Base-by-base conservation (phyloP, 1,140 invertebrate species). In the Cyclina sinensis region DNA sequence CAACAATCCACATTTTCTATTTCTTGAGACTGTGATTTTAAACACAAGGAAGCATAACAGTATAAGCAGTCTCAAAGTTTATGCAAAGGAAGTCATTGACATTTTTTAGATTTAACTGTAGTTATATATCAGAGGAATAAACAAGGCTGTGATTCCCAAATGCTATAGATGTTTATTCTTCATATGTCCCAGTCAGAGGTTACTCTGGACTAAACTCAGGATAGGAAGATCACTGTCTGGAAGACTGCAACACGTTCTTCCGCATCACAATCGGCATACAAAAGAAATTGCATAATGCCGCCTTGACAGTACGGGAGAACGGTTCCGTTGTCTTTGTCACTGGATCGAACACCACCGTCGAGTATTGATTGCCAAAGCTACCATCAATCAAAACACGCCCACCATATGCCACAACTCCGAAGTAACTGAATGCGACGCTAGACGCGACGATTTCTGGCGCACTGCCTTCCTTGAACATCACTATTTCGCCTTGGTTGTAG, bases 241-340 rank as follows among this genome's bases (percentile, higher is more conserved):
- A 27, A 62, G 37, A 48, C 24, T 78, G 74, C 18, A 78, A 30
- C 32, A 78, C 32, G 48, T 78, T 78, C 18, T 39, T 51, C 30
- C 74, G 76, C 24, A 86, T 86, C 0, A 59, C 51, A 16, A 86
- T 46, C 11, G 78, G 65, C 59, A 82, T n/a, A 37, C 86, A 88
- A 46, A 80, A 74, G 62, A 80, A 88, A 57, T 83, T 83, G 32
- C 86, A 88, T 21, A 88, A 30, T 4, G 86, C 86, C 9, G 86
- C 86, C 27, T 88, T 88, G 1, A 88, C 24, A n/a, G 86, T 73
- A 0, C 54, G 78, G 9, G 30, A 18, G 24, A 30, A 82, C 35
- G n/a, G 79, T 11, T 79, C 48, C 16, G 74, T 82, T 18, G 43
- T 30, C n/a, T 27, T 68, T 35, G 86, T 59, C 4, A 39, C 48